Conservation (phyloP, 2,888 invertebrate genomes). For the Byasa hedistus region DNA sequence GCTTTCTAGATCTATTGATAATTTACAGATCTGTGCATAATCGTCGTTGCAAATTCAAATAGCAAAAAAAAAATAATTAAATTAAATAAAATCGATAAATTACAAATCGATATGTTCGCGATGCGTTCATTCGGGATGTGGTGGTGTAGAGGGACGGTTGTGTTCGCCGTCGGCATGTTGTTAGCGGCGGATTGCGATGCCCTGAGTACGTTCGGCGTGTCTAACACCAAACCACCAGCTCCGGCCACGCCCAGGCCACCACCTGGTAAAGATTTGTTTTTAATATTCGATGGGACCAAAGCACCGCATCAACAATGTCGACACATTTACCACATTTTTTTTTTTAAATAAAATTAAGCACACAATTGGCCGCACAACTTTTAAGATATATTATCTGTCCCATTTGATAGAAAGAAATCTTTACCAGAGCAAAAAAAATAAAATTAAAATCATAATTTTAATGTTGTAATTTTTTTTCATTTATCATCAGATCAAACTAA, state of each 20-base stretch:
- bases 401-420: slow-evolving; percentile 47
- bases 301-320: neutral
- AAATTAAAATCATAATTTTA: neutral
- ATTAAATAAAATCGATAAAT: neutral
- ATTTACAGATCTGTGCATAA: slow-evolving; percentile 11
- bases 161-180: slow-evolving; percentile 46
- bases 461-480: neutral
- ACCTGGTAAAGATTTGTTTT: slow-evolving; percentile 77
- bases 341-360: neutral
- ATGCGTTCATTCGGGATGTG: slow-evolving; percentile 59
- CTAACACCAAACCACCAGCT: slow-evolving; percentile 80
- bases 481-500: too few relatives aligned
- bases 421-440: slow-evolving; percentile 22
- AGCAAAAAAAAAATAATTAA: slow-evolving; percentile 34
- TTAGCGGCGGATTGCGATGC: slow-evolving; percentile 76
- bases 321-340: neutral
- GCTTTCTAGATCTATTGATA: too few relatives aligned
- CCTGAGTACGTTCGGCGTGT: slow-evolving; percentile 85
- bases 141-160: slow-evolving; percentile 56
- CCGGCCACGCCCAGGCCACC: slow-evolving; percentile 79
- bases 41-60: slow-evolving; percentile 44
- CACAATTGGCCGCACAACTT: neutral
- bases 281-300: slow-evolving; percentile 53
- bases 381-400: slow-evolving; percentile 37
- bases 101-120: slow-evolving; percentile 37